These are phyloP conservation scores for Seira musarum DNA, from an alignment of 2,888 invertebrate species.

Conservation along the genomic window DNA sequence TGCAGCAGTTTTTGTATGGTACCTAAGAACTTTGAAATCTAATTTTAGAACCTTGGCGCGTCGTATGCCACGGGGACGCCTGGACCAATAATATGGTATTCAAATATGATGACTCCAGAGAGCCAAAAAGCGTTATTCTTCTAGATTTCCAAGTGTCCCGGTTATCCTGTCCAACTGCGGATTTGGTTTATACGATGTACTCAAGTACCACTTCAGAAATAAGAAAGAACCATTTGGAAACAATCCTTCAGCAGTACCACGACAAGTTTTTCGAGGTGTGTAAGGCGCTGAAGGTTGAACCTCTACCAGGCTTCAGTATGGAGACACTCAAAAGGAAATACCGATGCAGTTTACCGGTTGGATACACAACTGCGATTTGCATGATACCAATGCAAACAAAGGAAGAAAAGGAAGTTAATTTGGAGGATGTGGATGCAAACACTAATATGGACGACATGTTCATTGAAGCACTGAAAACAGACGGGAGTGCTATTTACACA, in stretches of 20 bases:
- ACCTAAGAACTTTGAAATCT: too few relatives aligned
- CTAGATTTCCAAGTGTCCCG: conserved; percentile 48
- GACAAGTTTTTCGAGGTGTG: conserved; percentile 50
- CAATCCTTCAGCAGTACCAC: conserved; percentile 26
- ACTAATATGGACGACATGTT: conserved; percentile 17
- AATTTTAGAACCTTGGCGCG: conserved; percentile 37
- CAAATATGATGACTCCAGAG: conserved; percentile 25
- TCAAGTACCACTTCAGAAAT: conserved; percentile 32
- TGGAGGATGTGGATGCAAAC: too few relatives aligned
- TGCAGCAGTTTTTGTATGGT: not conserved
- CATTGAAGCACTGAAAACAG: not conserved
- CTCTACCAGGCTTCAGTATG: conserved; percentile 49
- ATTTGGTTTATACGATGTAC: conserved; percentile 46
- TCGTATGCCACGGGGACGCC: conserved; percentile 44
- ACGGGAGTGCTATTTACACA: conserved; percentile 5
- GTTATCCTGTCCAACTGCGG: conserved; percentile 34
- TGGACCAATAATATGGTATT: conserved; percentile 57
- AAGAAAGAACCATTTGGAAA: conserved; percentile 20
- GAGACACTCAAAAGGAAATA: conserved; percentile 35
- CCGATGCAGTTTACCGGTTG: conserved; percentile 42
- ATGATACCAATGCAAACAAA: conserved; percentile 24
- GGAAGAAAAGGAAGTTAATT: not conserved
- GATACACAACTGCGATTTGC: conserved; percentile 30
- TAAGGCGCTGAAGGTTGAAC: conserved; percentile 8
- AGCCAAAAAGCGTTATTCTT: conserved; percentile 36